phyloP scores from a whole-genome alignment of 2,888 invertebrate species.

The Bursaphelenchus okinawaensis region DNA sequence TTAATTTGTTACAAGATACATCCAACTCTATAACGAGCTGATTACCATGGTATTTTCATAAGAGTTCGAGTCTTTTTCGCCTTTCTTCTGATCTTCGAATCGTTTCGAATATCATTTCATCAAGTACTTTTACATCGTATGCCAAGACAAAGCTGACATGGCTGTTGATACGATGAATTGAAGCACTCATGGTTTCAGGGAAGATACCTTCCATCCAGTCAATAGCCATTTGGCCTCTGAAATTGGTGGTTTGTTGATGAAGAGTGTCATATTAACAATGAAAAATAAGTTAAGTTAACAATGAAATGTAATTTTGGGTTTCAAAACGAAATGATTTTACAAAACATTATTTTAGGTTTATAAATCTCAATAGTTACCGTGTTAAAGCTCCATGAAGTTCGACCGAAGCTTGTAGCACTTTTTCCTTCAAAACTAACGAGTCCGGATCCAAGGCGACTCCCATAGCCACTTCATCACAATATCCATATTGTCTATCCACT shows the following conservation, averaged over 20 bases:
- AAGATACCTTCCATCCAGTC: constrained; percentile 42
- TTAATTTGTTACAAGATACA: background rate
- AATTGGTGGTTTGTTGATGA: background rate
- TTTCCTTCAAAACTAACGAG: constrained; percentile 26
- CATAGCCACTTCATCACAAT: constrained; percentile 55
- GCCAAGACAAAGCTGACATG: constrained; percentile 37
- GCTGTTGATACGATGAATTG: constrained; percentile 3
- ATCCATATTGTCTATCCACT: constrained; percentile 22
- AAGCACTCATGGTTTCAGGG: constrained; percentile 8
- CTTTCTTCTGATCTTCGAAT: constrained; percentile 17
- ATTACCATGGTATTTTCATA: background rate
- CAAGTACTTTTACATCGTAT: constrained; percentile 38
- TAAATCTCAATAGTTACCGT: too few relatives aligned
- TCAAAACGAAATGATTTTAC: too few relatives aligned
- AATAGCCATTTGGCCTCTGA: constrained; percentile 48
- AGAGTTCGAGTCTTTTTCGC: background rate
- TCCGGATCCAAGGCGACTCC: constrained; percentile 54
- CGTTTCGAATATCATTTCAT: constrained; percentile 41
- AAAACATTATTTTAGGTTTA: too few relatives aligned
- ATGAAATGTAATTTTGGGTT: too few relatives aligned
- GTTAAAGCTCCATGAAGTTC: constrained; percentile 43
- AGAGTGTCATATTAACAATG: background rate
- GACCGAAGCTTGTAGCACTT: constrained; percentile 40
- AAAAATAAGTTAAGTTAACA: background rate
- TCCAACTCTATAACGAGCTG: background rate